phyloP scores from a whole-genome alignment of 2,888 invertebrate genomes.

The Plebejus argus region DNA sequence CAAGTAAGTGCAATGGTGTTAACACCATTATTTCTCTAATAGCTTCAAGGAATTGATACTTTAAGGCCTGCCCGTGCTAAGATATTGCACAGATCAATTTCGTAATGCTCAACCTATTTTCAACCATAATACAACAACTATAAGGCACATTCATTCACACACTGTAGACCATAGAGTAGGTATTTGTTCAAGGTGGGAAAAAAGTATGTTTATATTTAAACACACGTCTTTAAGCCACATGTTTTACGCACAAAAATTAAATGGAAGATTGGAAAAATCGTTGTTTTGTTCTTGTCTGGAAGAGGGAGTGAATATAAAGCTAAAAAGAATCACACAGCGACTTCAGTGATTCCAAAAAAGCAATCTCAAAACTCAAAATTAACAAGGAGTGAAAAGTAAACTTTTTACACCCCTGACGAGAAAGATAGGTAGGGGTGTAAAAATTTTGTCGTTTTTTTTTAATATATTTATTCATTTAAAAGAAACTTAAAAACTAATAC shows the following conservation, averaged over 20 bases:
- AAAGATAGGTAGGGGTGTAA: no score
- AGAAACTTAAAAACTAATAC: no score
- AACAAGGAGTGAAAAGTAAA: no score
- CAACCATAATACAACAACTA: background rate
- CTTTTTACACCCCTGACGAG: no score
- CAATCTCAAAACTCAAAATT: no score
- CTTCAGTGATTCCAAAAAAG: no score
- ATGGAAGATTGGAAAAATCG: background rate
- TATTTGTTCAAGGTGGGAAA: background rate
- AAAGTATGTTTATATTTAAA: background rate
- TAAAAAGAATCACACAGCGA: no score
- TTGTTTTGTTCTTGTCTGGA: background rate
- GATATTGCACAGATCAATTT: background rate
- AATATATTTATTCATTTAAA: no score
- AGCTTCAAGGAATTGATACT: background rate
- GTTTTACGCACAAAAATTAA: background rate
- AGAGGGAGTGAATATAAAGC: no score
- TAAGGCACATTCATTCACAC: background rate
- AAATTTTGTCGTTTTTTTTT: no score
- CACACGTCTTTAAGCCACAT: background rate
- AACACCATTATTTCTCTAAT: conserved; percentile 11
- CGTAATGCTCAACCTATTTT: background rate
- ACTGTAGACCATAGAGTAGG: background rate
- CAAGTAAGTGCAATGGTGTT: background rate
- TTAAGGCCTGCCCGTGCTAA: background rate